Evolutionary conservation across 2,888 invertebrate species (phyloP), one percentile per base, ranked within the genome.

Genomic region (Hololepta plana): DNA sequence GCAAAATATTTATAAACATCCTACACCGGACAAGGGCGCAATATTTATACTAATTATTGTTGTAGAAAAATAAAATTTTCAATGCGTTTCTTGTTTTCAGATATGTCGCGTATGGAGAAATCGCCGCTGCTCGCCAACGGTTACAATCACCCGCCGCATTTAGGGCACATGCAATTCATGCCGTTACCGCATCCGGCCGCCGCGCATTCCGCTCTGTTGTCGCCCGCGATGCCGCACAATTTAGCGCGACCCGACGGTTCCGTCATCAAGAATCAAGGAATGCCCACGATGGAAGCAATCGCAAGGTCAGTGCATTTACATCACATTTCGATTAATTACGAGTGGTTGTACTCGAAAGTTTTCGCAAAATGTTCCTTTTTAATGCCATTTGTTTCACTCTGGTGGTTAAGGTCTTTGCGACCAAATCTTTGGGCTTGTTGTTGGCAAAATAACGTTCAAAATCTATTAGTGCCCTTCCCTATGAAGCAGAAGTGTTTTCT

Each of bases 141-240:
- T 35, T 90, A 88, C 67, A 88, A 87, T 59, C 87, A 87, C 40
- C 88, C 87, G 32, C 88, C 88, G 31, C 81, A 82, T 33, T 76
- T 84, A 55, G 69, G 85, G 41, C 88, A 87, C 47, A 85, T 90
- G 82, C 87, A 85, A 49, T 85, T 88, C 61, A 85, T 87, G 84
- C 85, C 85, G 54, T 72, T 85, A 53, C 72, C 72, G 37, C 82
- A 81, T 52, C 70, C 72, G 27, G 70, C 72, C 28, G 60, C 66
- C 32, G 67, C 67, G 23, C 69, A 69, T 51, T 67, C 70, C 33
- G 84, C 87, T 31, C 72, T 85, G 38, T 72, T 88, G 63, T 85
- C 85, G 29, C 87, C 88, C 8, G 87, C 85, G 26, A 79, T 80
- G 71, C 80, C 85, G 7, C 85, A 85, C 49, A 81, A 75, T 26